phyloP scores from a whole-genome alignment of 2,113 vertebrate genomes.

The Delphinus delphis region DNA sequence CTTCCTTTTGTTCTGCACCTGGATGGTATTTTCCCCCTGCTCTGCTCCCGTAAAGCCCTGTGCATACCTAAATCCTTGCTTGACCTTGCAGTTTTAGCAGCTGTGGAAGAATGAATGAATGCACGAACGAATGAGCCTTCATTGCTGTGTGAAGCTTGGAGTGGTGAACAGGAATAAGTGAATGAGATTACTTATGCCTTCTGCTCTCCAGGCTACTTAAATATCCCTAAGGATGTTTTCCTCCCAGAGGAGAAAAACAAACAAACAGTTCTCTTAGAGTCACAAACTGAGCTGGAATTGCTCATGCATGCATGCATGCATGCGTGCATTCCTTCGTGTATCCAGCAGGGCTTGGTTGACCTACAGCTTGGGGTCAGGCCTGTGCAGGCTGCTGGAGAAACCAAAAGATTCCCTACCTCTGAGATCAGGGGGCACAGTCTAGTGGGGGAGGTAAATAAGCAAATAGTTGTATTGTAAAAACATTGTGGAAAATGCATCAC shows the following conservation, averaged over 20 bases:
- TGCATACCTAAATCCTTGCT: accelerated
- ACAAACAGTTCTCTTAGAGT: accelerated
- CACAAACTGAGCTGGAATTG: accelerated
- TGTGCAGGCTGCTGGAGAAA: accelerated
- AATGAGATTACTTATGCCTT: too few species aligned
- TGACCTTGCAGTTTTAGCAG: not conserved
- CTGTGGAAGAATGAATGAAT: not conserved
- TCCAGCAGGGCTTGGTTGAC: accelerated
- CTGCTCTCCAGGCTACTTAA: not conserved
- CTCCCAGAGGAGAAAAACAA: not conserved
- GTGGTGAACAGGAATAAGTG: not conserved
- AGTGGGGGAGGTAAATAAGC: accelerated
- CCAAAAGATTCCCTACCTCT: too few species aligned
- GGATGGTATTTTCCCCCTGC: accelerated
- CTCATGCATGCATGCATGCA: accelerated
- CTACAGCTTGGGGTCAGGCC: accelerated
- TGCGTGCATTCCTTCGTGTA: accelerated
- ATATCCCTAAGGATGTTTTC: not conserved
- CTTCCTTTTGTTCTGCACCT: not conserved
- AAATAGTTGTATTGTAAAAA: not conserved
- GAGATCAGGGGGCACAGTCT: too few species aligned
- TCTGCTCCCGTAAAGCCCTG: not conserved
- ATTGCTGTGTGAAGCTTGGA: not conserved
- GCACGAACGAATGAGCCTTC: not conserved
- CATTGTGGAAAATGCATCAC: not conserved